Percentiles rank a stretch among this genome's conserved stretches.
Conservation (phyloP, 1,140 invertebrate genomes). For the Halotydeus destructor region DNA sequence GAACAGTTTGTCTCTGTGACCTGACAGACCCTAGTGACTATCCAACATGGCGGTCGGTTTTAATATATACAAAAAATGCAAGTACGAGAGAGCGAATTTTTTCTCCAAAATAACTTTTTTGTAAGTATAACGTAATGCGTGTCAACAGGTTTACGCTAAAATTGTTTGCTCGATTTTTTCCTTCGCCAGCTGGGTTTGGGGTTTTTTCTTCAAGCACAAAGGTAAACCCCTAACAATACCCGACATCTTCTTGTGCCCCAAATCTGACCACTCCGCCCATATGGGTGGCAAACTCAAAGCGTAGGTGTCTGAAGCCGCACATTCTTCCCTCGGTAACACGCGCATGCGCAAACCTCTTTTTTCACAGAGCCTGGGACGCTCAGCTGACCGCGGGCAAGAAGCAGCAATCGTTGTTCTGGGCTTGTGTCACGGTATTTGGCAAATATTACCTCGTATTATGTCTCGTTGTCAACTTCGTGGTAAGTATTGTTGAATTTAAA, state of each 20-base stretch:
- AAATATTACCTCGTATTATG: too few relatives aligned
- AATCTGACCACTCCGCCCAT: conserved; percentile 33
- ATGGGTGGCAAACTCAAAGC: conserved; percentile 34
- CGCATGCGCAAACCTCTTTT: too few relatives aligned
- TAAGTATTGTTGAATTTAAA: too few relatives aligned
- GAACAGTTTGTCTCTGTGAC: too few relatives aligned
- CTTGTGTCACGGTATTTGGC: too few relatives aligned
- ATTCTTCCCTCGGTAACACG: not conserved
- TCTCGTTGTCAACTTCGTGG: too few relatives aligned
- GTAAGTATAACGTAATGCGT: conserved; percentile 8
- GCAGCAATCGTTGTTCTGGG: too few relatives aligned
- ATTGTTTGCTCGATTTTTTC: conserved; percentile 11
- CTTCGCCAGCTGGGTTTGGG: too few relatives aligned
- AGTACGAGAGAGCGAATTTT: conserved; percentile 8
- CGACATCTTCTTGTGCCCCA: conserved; percentile 41
- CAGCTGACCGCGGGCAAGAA: too few relatives aligned
- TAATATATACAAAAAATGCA: too few relatives aligned
- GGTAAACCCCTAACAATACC: conserved; percentile 43
- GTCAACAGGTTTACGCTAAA: not conserved
- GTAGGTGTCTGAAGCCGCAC: conserved; percentile 27
- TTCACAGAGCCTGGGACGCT: conserved; percentile 18
- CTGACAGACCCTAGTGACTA: too few relatives aligned
- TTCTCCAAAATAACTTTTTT: conserved; percentile 11
- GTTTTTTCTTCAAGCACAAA: conserved; percentile 39
- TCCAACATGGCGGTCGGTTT: too few relatives aligned